Evolutionary conservation across 2,888 invertebrate species (phyloP).

Genomic region (Cantharis rufa): DNA sequence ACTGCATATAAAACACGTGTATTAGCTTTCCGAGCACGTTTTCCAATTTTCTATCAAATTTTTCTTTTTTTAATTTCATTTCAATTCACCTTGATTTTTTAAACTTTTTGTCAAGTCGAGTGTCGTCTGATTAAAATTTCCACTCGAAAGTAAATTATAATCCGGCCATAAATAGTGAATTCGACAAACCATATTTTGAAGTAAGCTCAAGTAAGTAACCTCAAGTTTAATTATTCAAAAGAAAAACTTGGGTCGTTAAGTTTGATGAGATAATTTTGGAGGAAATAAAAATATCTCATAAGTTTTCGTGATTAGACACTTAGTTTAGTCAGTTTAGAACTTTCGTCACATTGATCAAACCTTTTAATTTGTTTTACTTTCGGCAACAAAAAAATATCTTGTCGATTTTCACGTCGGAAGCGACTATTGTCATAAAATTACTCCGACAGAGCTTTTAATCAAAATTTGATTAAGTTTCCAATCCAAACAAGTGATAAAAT

Average conservation of each 20-base stretch:
- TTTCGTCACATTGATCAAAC: background rate
- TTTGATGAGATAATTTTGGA: background rate
- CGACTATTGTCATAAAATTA: background rate
- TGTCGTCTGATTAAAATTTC: background rate
- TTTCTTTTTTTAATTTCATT: background rate
- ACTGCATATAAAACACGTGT: background rate
- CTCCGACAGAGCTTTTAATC: background rate
- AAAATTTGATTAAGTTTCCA: slow-evolving; percentile 2
- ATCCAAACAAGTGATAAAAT: slow-evolving; percentile 20
- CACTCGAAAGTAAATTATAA: background rate
- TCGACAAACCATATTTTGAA: background rate
- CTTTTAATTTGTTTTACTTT: background rate
- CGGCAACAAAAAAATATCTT: background rate
- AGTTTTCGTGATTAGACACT: background rate
- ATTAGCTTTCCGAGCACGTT: background rate
- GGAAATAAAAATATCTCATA: background rate
- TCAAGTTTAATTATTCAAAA: background rate
- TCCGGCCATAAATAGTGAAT: background rate
- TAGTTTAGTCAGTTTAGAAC: background rate
- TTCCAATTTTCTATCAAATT: background rate
- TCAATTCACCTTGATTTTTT: background rate
- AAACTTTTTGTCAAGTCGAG: background rate
- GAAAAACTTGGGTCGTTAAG: background rate
- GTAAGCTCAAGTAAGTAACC: background rate
- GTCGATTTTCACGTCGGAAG: background rate